A percentile compares a stretch with the other conserved stretches of the same genome.
Evolutionary conservation across 2,888 invertebrate species (phyloP).

Genomic region (Lysandra coridon): DNA sequence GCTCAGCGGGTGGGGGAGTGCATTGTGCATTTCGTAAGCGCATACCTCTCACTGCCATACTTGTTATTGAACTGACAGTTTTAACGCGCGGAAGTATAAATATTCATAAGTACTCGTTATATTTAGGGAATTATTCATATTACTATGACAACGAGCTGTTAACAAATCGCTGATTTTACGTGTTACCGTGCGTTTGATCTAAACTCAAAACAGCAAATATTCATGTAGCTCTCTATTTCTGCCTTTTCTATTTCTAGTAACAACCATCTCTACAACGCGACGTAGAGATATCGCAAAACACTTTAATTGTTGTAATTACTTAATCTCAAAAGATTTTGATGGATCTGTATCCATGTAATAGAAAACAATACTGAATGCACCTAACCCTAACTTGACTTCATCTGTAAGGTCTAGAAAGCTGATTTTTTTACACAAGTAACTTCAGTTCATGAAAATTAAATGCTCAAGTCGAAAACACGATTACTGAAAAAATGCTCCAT

Average conservation of each 20-base stretch:
- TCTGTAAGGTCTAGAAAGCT: too few species aligned
- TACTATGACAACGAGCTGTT: not conserved
- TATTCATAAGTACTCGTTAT: conserved; percentile 15
- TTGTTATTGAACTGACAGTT: not conserved
- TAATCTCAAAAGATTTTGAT: too few species aligned
- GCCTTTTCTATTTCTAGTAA: not conserved
- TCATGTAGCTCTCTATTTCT: not conserved
- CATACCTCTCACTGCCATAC: not conserved
- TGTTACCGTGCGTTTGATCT: not conserved
- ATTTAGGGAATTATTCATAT: not conserved
- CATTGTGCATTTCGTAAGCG: conserved; percentile 15
- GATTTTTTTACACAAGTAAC: too few species aligned
- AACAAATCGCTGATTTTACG: not conserved
- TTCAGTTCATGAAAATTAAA: too few species aligned
- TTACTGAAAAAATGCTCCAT: too few species aligned
- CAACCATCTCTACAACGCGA: too few species aligned
- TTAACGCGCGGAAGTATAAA: conserved; percentile 11
- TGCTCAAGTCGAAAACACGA: too few species aligned
- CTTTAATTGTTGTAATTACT: too few species aligned
- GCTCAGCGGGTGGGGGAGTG: conserved; percentile 15
- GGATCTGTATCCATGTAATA: not conserved
- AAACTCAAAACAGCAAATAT: not conserved
- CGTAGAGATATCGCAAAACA: too few species aligned
- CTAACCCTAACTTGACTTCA: too few species aligned
- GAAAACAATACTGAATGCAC: not conserved